These are phyloP conservation scores for Halocynthia roretzi DNA, from an alignment of 23 tunicate genomes.

Conservation along the genomic window DNA sequence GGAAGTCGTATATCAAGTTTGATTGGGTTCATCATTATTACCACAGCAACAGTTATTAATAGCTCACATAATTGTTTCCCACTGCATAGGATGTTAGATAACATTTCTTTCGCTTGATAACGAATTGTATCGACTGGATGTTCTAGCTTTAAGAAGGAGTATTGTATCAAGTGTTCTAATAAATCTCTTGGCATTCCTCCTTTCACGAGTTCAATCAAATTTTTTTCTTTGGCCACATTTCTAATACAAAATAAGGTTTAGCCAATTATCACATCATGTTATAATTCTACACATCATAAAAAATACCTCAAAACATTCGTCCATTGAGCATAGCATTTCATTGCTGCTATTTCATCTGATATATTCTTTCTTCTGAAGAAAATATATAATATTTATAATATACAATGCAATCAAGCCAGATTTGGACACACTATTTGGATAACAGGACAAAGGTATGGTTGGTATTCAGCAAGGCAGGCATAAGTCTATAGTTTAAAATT, in stretches of 20 bases:
- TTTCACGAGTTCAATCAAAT: background rate
- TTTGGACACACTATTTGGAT: background rate
- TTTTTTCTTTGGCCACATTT: background rate
- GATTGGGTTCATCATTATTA: too few species aligned
- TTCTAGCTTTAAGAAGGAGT: constrained; percentile 10
- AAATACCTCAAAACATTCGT: constrained; percentile 3
- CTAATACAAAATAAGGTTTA: background rate
- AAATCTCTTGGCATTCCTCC: background rate
- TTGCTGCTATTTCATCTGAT: constrained; percentile 27
- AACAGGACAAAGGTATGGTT: too few species aligned
- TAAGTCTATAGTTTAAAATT: too few species aligned
- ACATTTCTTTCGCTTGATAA: constrained; percentile 40
- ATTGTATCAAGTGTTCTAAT: constrained; percentile 5
- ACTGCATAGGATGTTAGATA: constrained; percentile 18
- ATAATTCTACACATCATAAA: background rate
- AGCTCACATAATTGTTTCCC: background rate
- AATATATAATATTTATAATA: background rate
- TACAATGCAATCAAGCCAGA: background rate
- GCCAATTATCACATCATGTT: background rate
- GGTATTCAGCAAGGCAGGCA: too few species aligned
- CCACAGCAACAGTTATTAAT: too few species aligned
- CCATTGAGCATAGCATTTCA: constrained; percentile 53
- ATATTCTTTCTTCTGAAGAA: constrained; percentile 9
- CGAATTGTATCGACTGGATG: constrained; percentile 51
- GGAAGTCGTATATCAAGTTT: too few species aligned